Conservation (phyloP, 2,113 vertebrate species). For the Mellivora capensis region DNA sequence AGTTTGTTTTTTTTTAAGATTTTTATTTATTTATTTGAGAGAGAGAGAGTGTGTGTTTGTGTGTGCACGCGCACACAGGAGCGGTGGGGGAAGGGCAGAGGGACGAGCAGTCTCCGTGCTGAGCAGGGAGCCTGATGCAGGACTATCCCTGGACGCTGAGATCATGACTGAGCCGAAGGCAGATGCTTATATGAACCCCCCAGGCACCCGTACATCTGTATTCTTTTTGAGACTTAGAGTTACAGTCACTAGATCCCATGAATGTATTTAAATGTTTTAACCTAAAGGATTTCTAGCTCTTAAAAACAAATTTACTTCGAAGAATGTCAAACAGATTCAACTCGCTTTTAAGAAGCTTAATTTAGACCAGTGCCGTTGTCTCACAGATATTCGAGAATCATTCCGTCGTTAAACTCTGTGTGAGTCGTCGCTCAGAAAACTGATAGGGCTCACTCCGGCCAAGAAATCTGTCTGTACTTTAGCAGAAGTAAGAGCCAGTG, state of each 20-base stretch:
- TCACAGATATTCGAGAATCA: background rate
- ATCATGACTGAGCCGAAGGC: background rate
- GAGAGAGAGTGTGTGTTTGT: background rate
- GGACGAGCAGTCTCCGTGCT: background rate
- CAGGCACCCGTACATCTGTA: background rate
- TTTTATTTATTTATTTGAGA: background rate
- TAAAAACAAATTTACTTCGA: background rate
- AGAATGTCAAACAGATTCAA: background rate
- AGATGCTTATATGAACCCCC: background rate
- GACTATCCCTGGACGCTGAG: background rate
- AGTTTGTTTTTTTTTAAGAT: background rate
- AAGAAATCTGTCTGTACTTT: background rate
- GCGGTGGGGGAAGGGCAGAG: background rate
- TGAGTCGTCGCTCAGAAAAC: background rate
- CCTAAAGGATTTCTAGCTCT: background rate
- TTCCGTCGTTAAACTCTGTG: background rate
- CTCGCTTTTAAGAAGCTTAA: background rate
- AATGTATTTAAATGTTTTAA: background rate
- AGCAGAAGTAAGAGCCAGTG: background rate
- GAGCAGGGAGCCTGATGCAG: background rate
- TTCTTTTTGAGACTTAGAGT: background rate
- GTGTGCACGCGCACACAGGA: accelerated
- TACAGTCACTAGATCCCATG: background rate
- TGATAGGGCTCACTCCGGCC: background rate
- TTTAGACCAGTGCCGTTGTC: background rate